These are phyloP conservation scores for Diarsia brunnea DNA, from an alignment of 2,888 invertebrate species.

Conservation along the genomic window DNA sequence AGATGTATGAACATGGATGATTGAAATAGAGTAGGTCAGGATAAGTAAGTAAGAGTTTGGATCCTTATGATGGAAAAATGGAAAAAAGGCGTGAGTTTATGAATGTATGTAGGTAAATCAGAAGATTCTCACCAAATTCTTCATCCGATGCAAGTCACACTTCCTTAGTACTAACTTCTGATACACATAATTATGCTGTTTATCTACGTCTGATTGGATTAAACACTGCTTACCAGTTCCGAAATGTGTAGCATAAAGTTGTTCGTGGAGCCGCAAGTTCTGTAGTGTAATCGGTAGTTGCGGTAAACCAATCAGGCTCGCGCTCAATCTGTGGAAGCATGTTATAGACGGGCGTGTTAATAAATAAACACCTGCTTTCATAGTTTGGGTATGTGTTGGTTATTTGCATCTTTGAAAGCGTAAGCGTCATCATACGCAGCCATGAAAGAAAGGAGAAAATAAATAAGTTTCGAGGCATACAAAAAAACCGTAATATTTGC, in stretches of 20 bases:
- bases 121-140: neutral
- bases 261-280: constrained; percentile 39
- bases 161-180: neutral
- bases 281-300: constrained; percentile 54
- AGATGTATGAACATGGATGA: no score
- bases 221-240: constrained; percentile 48
- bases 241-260: constrained; percentile 54
- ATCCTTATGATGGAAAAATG: no score
- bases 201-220: constrained; percentile 50
- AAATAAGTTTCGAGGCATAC: neutral
- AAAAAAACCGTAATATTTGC: neutral
- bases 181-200: constrained; percentile 20
- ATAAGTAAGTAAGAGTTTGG: no score
- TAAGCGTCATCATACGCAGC: no score
- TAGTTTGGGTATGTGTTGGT: neutral
- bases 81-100: no score
- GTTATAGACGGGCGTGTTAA: constrained; percentile 20
- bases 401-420: neutral
- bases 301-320: constrained; percentile 51
- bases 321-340: constrained; percentile 32
- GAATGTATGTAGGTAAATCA: neutral
- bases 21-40: no score
- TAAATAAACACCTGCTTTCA: constrained; percentile 29
- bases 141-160: neutral
- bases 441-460: neutral